These are phyloP conservation scores for Nesoenas mayeri DNA, from an alignment of 2,113 vertebrate genomes.

Conservation along the genomic window DNA sequence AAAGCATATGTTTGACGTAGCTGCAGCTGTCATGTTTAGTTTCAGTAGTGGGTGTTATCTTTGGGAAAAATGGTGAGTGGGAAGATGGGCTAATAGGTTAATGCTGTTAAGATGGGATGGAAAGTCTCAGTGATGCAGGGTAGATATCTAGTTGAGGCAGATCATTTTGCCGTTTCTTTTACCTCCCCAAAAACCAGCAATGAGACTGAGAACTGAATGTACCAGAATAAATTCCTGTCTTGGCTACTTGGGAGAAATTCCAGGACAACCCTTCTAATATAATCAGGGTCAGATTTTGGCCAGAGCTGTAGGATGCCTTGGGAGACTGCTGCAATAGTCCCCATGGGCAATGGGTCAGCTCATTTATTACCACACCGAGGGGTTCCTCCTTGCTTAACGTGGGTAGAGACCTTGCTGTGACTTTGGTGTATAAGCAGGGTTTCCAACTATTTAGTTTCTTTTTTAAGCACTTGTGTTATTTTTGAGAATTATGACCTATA, in stretches of 20 bases:
- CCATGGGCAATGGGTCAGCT: fast-evolving
- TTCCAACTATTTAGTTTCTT: neutral
- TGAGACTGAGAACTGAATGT: neutral
- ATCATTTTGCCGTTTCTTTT: neutral
- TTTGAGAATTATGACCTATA: neutral
- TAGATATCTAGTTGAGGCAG: neutral
- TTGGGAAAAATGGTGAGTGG: neutral
- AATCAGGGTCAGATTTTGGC: neutral
- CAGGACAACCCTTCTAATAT: neutral
- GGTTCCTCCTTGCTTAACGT: neutral
- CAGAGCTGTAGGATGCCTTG: neutral
- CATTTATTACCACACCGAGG: neutral
- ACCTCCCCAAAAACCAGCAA: neutral
- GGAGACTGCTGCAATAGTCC: neutral
- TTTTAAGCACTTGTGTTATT: neutral
- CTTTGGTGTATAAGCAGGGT: neutral
- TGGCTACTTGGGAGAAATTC: neutral
- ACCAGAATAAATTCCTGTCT: neutral
- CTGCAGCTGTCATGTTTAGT: neutral
- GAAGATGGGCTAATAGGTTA: neutral
- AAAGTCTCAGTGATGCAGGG: neutral
- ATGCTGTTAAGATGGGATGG: neutral
- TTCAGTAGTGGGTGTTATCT: neutral
- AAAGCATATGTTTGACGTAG: neutral
- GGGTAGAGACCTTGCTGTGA: neutral